Percentiles rank a stretch among this genome's conserved stretches.
These are phyloP conservation scores for Halcyon malimbica DNA, from an alignment of 2,113 vertebrate species.

Conservation along the genomic window DNA sequence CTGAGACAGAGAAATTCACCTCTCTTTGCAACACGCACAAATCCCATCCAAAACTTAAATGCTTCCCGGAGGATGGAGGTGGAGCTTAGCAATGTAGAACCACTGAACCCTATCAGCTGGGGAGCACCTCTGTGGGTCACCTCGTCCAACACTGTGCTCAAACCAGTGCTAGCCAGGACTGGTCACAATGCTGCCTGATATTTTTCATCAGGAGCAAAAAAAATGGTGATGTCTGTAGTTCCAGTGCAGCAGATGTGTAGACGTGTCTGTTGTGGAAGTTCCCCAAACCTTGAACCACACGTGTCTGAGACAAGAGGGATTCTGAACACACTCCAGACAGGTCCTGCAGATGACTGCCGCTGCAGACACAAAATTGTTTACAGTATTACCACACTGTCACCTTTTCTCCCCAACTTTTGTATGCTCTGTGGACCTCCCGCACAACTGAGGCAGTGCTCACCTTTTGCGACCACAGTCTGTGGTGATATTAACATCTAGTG, in stretches of 20 bases:
- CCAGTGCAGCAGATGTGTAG: rapidly evolving
- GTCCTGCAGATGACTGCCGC: not conserved
- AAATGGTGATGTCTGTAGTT: not conserved
- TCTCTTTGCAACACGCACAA: not conserved
- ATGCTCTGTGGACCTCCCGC: no score
- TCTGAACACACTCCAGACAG: not conserved
- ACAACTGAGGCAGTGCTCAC: not conserved
- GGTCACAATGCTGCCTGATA: not conserved
- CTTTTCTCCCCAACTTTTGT: not conserved
- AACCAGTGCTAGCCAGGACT: not conserved
- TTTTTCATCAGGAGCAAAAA: not conserved
- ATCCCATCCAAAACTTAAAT: not conserved
- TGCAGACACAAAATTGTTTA: rapidly evolving
- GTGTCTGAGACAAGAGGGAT: not conserved
- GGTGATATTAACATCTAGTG: no score
- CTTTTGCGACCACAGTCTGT: not conserved
- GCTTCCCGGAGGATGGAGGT: not conserved
- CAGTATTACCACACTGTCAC: not conserved
- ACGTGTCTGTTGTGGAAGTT: rapidly evolving
- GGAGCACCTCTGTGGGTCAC: not conserved
- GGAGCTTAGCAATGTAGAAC: not conserved
- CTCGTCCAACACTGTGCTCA: not conserved
- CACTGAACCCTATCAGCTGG: not conserved
- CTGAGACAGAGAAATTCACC: not conserved
- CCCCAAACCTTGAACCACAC: not conserved